A percentile compares a stretch with the other conserved stretches of the same genome.
phyloP scores from a whole-genome alignment of 2,888 invertebrate species.

The Agonopterix alstromeriana region DNA sequence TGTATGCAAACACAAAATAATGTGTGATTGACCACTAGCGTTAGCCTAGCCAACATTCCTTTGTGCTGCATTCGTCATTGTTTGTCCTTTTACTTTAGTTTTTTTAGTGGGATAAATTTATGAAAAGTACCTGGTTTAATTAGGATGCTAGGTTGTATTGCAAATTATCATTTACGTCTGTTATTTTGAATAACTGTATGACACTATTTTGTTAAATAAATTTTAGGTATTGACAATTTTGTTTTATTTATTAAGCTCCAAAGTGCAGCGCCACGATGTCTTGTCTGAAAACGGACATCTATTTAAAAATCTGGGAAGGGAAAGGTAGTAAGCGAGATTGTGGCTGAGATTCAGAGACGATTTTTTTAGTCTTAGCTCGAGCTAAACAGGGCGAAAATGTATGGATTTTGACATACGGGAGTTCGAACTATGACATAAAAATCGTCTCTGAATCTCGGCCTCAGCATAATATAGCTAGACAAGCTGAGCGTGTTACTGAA shows the following conservation, averaged over 20 bases:
- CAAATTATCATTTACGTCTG: conserved; percentile 75
- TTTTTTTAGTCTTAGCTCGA: too few relatives aligned
- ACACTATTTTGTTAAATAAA: conserved; percentile 77
- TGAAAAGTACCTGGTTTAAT: conserved; percentile 76
- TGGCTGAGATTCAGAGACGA: too few relatives aligned
- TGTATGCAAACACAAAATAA: conserved; percentile 20
- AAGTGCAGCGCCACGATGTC: too few relatives aligned
- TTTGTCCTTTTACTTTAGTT: conserved; percentile 47
- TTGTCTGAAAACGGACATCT: too few relatives aligned
- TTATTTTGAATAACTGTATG: conserved; percentile 76
- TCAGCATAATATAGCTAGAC: too few relatives aligned
- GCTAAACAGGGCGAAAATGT: too few relatives aligned
- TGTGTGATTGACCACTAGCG: conserved; percentile 34
- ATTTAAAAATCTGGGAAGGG: too few relatives aligned
- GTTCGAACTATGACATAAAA: too few relatives aligned
- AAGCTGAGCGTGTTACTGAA: too few relatives aligned
- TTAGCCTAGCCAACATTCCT: conserved; percentile 67
- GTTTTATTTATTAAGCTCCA: conserved; percentile 32
- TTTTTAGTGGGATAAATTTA: conserved; percentile 65
- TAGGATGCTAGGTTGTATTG: conserved; percentile 75
- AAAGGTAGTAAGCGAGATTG: too few relatives aligned
- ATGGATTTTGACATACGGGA: too few relatives aligned
- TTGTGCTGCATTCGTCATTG: conserved; percentile 68
- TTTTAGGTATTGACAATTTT: conserved; percentile 62
- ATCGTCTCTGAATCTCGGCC: too few relatives aligned